Conservation (phyloP, 2,797 vertebrate species). For the Odontamblyopus lacepedii region DNA sequence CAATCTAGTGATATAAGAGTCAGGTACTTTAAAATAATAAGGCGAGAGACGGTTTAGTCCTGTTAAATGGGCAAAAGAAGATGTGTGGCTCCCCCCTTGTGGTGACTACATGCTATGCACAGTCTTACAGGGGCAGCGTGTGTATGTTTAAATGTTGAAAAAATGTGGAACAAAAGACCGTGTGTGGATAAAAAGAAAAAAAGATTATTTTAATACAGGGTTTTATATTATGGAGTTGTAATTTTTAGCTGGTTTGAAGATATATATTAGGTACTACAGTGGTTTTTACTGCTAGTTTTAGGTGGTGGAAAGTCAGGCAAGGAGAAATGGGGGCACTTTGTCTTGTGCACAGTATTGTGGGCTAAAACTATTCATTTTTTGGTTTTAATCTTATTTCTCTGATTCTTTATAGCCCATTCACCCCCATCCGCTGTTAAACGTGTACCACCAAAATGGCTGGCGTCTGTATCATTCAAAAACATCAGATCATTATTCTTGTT, state of each 20-base stretch:
- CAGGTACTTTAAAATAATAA: conserved; percentile 28
- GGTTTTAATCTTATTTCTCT: conserved; percentile 2
- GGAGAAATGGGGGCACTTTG: conserved; percentile 40
- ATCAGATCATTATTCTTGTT: conserved; percentile 27
- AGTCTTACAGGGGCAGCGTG: conserved; percentile 36
- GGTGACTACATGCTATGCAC: conserved; percentile 48
- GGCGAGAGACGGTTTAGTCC: conserved; percentile 22
- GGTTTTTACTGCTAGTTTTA: conserved; percentile 62
- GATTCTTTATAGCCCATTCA: conserved; percentile 1
- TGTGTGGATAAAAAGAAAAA: conserved; percentile 63
- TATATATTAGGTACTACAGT: conserved; percentile 78
- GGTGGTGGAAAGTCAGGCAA: conserved; percentile 60
- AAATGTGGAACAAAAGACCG: conserved; percentile 53
- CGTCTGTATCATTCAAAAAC: conserved; percentile 40
- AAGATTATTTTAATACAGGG: conserved; percentile 75
- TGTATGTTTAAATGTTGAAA: conserved; percentile 39
- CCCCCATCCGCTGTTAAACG: conserved; percentile 36
- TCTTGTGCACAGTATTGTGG: conserved; percentile 48
- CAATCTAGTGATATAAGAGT: conserved; percentile 50
- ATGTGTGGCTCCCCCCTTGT: conserved; percentile 31
- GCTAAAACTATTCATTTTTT: conserved; percentile 1
- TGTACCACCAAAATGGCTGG: conserved; percentile 48
- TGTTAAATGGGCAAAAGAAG: conserved; percentile 36
- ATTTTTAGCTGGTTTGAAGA: conserved; percentile 74
- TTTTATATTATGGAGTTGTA: conserved; percentile 71